phyloP scores from a whole-genome alignment of 2,888 invertebrate species.

The Apamea anceps region DNA sequence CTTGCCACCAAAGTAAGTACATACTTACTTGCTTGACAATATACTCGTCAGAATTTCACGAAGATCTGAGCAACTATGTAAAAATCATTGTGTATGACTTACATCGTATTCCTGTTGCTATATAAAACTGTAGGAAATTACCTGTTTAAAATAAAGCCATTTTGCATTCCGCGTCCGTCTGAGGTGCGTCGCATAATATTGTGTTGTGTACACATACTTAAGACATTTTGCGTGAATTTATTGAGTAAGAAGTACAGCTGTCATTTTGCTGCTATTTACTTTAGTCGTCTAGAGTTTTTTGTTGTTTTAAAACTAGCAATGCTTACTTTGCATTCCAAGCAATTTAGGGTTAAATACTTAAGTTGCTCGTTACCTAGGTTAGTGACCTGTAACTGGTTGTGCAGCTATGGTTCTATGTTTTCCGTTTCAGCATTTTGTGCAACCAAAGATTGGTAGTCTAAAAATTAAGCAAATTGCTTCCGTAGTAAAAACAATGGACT shows the following conservation, averaged over 20 bases:
- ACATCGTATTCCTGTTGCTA: conserved; percentile 58
- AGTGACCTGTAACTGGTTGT: conserved; percentile 28
- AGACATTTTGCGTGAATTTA: conserved; percentile 71
- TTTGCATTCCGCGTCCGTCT: conserved; percentile 71
- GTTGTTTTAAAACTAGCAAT: neutral
- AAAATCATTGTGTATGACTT: conserved; percentile 27
- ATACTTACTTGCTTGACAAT: too few relatives aligned
- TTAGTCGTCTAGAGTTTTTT: conserved; percentile 14
- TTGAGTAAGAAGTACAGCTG: conserved; percentile 61
- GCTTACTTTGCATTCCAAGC: conserved; percentile 6
- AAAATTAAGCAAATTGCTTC: conserved; percentile 17
- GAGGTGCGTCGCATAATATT: conserved; percentile 61
- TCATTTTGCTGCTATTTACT: conserved; percentile 25
- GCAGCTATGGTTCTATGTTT: conserved; percentile 36
- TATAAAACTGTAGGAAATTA: conserved; percentile 70
- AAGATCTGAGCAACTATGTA: conserved; percentile 11
- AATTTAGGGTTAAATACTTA: conserved; percentile 27
- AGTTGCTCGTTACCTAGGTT: conserved; percentile 30
- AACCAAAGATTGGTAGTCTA: conserved; percentile 16
- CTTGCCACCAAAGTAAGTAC: neutral
- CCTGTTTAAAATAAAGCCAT: conserved; percentile 74
- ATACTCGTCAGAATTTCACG: neutral
- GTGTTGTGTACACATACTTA: conserved; percentile 70
- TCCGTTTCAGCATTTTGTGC: conserved; percentile 28
- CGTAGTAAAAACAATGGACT: neutral